phyloP scores from a whole-genome alignment of 2,888 invertebrate genomes.

The Onchidella celtica region DNA sequence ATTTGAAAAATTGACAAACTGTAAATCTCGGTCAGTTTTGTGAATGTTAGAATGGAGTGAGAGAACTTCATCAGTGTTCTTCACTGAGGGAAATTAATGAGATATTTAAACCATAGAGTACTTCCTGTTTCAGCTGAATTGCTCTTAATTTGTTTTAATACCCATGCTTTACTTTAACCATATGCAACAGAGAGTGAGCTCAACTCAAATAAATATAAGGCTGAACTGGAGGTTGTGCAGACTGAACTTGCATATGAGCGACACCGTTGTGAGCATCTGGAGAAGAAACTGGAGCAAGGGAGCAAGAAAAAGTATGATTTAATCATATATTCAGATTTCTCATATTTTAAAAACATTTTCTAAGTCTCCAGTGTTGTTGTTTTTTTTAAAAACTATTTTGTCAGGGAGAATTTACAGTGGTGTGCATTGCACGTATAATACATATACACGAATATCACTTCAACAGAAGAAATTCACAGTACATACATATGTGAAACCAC shows the following conservation, averaged over 20 bases:
- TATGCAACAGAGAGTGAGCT: constrained; percentile 73
- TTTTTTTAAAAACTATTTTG: not conserved
- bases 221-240: constrained; percentile 61
- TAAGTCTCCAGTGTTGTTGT: not conserved
- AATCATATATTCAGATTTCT: not conserved
- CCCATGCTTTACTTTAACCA: too few relatives aligned
- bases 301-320: constrained; percentile 43
- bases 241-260: constrained; percentile 71
- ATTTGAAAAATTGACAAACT: too few relatives aligned
- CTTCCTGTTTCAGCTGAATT: constrained; percentile 27
- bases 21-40: too few relatives aligned
- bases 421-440: too few relatives aligned
- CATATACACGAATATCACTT: too few relatives aligned
- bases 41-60: not conserved
- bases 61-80: not conserved
- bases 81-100: not conserved
- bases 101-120: not conserved
- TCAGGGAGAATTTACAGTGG: too few relatives aligned
- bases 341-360: not conserved
- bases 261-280: constrained; percentile 61
- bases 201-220: constrained; percentile 62
- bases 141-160: too few relatives aligned
- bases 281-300: constrained; percentile 59
- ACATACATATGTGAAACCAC: too few relatives aligned
- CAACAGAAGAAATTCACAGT: too few relatives aligned